A percentile compares a stretch with the other conserved stretches of the same genome.
phyloP scores from a whole-genome alignment of 2,888 invertebrate genomes.

The Eugnorisma glareosa region DNA sequence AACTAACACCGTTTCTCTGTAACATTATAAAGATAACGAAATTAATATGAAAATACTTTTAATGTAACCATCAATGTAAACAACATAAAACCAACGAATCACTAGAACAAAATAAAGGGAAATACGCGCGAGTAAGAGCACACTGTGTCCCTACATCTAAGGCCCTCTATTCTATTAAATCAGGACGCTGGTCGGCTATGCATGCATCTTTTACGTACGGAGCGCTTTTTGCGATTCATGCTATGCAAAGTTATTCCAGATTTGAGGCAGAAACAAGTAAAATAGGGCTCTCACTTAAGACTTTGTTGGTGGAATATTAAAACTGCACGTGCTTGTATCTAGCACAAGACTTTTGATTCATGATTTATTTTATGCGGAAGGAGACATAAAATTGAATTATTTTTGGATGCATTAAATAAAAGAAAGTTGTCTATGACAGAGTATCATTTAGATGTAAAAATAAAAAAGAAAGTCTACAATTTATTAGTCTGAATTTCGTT shows the following conservation, averaged over 20 bases:
- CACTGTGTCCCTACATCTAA: slow-evolving; percentile 75
- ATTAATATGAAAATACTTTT: background rate
- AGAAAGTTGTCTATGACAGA: background rate
- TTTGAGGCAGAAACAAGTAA: slow-evolving; percentile 81
- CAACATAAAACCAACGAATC: slow-evolving; percentile 70
- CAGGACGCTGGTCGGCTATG: slow-evolving; percentile 76
- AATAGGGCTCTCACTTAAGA: slow-evolving; percentile 70
- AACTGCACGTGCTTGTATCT: slow-evolving; percentile 40
- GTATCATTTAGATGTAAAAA: background rate
- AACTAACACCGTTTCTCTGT: background rate
- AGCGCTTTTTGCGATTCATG: slow-evolving; percentile 84
- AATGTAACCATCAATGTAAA: slow-evolving; percentile 72
- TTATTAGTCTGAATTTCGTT: slow-evolving; percentile 12
- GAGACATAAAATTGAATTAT: background rate
- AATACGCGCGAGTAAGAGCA: slow-evolving; percentile 64
- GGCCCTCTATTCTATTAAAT: slow-evolving; percentile 86
- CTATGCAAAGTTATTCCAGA: slow-evolving; percentile 87
- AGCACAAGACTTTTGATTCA: slow-evolving; percentile 37
- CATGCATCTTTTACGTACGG: slow-evolving; percentile 79
- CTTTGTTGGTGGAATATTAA: slow-evolving; percentile 48
- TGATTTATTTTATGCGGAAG: slow-evolving; percentile 25
- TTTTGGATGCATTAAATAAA: background rate
- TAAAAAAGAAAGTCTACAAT: background rate
- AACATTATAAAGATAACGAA: background rate
- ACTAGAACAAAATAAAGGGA: slow-evolving; percentile 70